Conservation (phyloP, 2,113 vertebrate genomes). For the Passer montanus region DNA sequence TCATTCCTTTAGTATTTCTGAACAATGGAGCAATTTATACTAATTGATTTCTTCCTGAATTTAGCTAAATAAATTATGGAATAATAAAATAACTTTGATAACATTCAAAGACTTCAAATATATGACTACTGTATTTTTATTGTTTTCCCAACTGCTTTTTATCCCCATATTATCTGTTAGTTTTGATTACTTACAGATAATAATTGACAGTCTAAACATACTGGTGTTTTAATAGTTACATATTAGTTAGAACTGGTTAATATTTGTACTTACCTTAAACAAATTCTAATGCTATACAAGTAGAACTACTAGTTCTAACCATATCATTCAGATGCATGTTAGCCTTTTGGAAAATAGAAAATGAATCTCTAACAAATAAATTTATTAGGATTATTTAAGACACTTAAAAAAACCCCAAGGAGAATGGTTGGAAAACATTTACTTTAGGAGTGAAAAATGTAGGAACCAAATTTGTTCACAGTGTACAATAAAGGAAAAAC, state of each 20-base stretch:
- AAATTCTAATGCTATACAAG: neutral
- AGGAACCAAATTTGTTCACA: neutral
- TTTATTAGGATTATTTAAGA: neutral
- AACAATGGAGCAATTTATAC: neutral
- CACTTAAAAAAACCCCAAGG: accelerated
- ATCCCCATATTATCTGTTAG: neutral
- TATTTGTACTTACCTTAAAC: neutral
- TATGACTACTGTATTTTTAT: neutral
- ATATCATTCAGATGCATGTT: neutral
- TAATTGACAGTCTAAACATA: neutral
- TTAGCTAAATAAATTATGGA: neutral
- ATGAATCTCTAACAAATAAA: neutral
- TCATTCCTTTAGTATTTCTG: neutral
- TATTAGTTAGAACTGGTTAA: neutral
- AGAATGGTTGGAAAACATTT: neutral
- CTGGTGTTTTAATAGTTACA: neutral
- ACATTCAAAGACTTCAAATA: neutral
- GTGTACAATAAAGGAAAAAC: neutral
- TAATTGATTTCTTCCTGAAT: neutral
- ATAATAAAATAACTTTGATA: neutral
- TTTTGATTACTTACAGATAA: neutral
- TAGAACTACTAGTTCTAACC: neutral
- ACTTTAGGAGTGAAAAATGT: neutral
- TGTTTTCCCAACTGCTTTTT: neutral
- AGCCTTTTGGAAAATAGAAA: neutral